Evolutionary conservation across 2,888 invertebrate genomes (phyloP).

Genomic region (Agrenia bidenticulata): DNA sequence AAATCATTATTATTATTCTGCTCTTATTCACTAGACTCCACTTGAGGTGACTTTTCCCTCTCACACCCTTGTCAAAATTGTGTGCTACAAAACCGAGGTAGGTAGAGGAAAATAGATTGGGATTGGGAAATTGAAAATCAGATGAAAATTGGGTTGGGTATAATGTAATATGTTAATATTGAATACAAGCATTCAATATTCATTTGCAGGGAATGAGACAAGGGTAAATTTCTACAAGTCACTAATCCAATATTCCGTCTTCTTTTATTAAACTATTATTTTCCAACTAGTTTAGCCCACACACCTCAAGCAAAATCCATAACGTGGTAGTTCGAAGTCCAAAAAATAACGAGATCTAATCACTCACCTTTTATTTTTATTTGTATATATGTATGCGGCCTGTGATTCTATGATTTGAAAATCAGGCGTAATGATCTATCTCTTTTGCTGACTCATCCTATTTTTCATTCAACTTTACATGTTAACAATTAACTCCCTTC

Average conservation of each 20-base stretch:
- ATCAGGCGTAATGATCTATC: too few species aligned
- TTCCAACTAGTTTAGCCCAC: constrained; percentile 11
- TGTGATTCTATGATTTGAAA: too few species aligned
- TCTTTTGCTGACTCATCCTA: too few species aligned
- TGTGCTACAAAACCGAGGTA: not conserved
- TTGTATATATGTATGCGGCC: too few species aligned
- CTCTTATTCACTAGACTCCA: not conserved
- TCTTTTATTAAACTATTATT: constrained; percentile 4
- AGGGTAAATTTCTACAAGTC: constrained; percentile 25
- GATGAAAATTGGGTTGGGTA: not conserved
- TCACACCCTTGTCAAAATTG: constrained; percentile 8
- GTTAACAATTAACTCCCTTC: too few species aligned
- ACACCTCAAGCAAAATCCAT: too few species aligned
- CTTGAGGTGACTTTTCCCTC: not conserved
- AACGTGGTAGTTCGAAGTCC: too few species aligned
- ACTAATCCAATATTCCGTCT: constrained; percentile 26
- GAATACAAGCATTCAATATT: not conserved
- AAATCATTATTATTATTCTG: not conserved
- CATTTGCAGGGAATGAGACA: not conserved
- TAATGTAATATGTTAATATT: not conserved
- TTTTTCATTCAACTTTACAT: too few species aligned
- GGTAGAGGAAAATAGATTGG: not conserved
- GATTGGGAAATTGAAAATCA: not conserved
- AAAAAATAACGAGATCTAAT: too few species aligned
- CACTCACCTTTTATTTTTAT: too few species aligned